phyloP scores from a whole-genome alignment of 2,888 invertebrate genomes.

The Noctuana brunneofusca region DNA sequence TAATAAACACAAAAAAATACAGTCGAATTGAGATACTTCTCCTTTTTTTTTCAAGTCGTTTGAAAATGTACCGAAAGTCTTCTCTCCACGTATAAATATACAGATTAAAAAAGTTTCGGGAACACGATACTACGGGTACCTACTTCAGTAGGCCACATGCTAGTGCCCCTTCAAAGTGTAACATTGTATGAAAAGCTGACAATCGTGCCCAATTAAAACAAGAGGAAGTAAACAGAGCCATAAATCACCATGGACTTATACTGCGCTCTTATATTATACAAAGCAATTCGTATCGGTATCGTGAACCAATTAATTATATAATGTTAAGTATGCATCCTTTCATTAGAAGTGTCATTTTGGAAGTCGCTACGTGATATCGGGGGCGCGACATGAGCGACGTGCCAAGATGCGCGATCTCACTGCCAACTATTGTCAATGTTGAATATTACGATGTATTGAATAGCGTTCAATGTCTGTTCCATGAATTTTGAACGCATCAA shows the following conservation, averaged over 20 bases:
- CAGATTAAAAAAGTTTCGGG: not conserved
- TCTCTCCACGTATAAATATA: no score
- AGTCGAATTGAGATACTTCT: no score
- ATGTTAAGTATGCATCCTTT: slow-evolving; percentile 33
- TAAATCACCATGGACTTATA: slow-evolving; percentile 27
- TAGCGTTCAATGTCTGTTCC: slow-evolving; percentile 16
- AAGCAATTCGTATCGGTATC: slow-evolving; percentile 18
- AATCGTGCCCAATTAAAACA: slow-evolving; percentile 32
- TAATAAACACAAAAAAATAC: no score
- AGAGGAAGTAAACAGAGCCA: slow-evolving; percentile 26
- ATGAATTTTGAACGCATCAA: slow-evolving; percentile 1
- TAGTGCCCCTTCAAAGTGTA: slow-evolving; percentile 5
- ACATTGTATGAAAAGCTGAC: slow-evolving; percentile 24
- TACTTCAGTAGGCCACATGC: slow-evolving; percentile 16
- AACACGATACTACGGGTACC: not conserved
- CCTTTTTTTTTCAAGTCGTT: no score
- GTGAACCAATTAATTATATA: slow-evolving; percentile 21
- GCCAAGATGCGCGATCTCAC: slow-evolving; percentile 31
- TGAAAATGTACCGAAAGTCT: no score
- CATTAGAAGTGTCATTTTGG: slow-evolving; percentile 35
- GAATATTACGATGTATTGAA: slow-evolving; percentile 26
- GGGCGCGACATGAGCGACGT: slow-evolving; percentile 26
- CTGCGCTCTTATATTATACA: not conserved
- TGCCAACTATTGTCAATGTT: slow-evolving; percentile 39
- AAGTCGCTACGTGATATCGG: slow-evolving; percentile 29